Evolutionary conservation across 2,888 invertebrate genomes (phyloP).

Genomic region (Tachina grossa): DNA sequence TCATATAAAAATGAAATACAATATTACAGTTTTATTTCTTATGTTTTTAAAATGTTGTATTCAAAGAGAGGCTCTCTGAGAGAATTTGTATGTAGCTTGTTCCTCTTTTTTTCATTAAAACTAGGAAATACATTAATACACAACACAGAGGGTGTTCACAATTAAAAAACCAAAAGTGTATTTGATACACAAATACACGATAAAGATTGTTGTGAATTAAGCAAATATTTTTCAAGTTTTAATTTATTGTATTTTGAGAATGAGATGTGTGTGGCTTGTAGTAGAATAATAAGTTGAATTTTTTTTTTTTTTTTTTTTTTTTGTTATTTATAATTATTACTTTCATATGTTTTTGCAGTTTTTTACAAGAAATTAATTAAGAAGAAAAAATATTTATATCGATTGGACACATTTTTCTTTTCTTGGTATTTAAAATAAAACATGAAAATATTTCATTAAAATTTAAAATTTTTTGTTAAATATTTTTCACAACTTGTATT

Average conservation of each 20-base stretch:
- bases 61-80: no score
- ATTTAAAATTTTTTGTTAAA: conserved; percentile 20
- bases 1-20: no score
- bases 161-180: no score
- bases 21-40: no score
- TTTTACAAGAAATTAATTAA: conserved; percentile 28
- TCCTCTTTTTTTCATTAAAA: no score
- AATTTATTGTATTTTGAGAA: conserved; percentile 23
- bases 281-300: conserved; percentile 24
- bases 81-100: no score
- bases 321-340: conserved; percentile 1
- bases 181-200: no score
- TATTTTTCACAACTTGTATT: conserved; percentile 46
- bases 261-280: conserved; percentile 32
- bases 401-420: conserved; percentile 30
- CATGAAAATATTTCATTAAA: conserved; percentile 35
- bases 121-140: no score
- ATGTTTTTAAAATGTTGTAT: no score
- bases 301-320: background rate
- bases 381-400: conserved; percentile 1
- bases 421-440: background rate
- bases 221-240: conserved; percentile 18
- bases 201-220: no score
- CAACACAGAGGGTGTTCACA: no score
- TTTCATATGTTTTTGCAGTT: conserved; percentile 7